A percentile compares a stretch with the other conserved stretches of the same genome.
phyloP scores from a whole-genome alignment of 2,797 vertebrate genomes.

The Hybognathus amarus region DNA sequence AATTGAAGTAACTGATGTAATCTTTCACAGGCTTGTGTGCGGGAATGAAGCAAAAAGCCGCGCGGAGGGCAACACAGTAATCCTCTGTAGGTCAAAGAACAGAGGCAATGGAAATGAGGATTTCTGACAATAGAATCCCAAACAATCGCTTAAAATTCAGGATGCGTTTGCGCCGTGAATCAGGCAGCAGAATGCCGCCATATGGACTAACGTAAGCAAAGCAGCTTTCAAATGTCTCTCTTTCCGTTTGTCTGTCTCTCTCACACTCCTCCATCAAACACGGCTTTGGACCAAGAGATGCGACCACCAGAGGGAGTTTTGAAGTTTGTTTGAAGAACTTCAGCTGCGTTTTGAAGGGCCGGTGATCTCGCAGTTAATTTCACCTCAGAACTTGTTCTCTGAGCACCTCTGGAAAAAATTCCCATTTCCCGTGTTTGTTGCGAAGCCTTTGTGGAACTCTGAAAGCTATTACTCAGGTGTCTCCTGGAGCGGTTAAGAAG shows the following conservation, averaged over 20 bases:
- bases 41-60: conserved; percentile 20
- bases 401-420: conserved; percentile 20
- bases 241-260: conserved; percentile 18
- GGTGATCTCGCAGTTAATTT: conserved; percentile 46
- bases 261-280: not conserved
- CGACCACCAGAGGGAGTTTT: conserved; percentile 56
- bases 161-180: conserved; percentile 22
- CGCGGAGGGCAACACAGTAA: conserved; percentile 23
- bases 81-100: conserved; percentile 50
- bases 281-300: conserved; percentile 34
- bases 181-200: conserved; percentile 27
- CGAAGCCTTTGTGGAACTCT: conserved; percentile 32
- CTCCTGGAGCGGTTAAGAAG: conserved; percentile 34
- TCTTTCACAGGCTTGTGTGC: conserved; percentile 25
- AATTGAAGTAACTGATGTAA: conserved; percentile 48
- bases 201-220: conserved; percentile 40
- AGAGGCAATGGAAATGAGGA: conserved; percentile 39
- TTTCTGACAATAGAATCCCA: conserved; percentile 45
- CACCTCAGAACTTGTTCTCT: conserved; percentile 49
- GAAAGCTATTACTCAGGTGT: conserved; percentile 48
- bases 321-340: conserved; percentile 51
- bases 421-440: conserved; percentile 46
- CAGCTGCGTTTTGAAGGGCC: conserved; percentile 39
- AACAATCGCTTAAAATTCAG: conserved; percentile 48
- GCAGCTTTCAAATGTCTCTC: conserved; percentile 32